Evolutionary conservation across 2,113 vertebrate species (phyloP), one percentile per base, ranked within the genome.

Genomic region (Mustela nigripes): DNA sequence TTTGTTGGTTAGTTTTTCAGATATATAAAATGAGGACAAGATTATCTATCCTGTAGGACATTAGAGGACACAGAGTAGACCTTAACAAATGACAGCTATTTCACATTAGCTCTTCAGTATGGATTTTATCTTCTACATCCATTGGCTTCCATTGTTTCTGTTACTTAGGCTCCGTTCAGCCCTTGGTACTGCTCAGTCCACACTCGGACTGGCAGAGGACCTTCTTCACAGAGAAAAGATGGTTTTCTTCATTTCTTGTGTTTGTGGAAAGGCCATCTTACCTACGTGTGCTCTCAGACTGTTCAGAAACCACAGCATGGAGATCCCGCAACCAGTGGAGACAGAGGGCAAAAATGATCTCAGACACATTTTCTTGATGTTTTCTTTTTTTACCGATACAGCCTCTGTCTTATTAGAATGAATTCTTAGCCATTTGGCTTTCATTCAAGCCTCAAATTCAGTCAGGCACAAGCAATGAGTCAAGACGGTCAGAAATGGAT

Each of bases 1-100:
- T 45, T 86, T 91, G 18, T 67, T 86, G 60, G 74, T 71, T 95
- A 60, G 53, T 26, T 87, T 92, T 83, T 90, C 81, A 87, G 67
- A 67, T 71, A 45, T 26, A 0, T 42, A 90, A 84, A 92, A 71
- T 78, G 15, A 19, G 21, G 56, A 80, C 65, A 95, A 74, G 50
- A 65, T 85, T 88, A 78, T 36, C 71, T 45, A n/a, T 22, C 39
- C 26, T 36, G 4, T 76, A 56, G 76, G 39, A n/a, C 58, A 56
- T 48, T 63, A 45, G 50, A 65, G 71, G 39, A 85, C 71, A 89
- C 12, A 62, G 53, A 86, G 15, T 19, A 78, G 65, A 79, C 28
- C 2, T 26, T 48, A 74, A 93, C 39, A 93, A 86, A 86, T 11
- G 5, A 60, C 79, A 60, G 14, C 39, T 58, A 53, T 21, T 90